Conservation (phyloP, 2,888 invertebrate species). For the Carabus problematicus region DNA sequence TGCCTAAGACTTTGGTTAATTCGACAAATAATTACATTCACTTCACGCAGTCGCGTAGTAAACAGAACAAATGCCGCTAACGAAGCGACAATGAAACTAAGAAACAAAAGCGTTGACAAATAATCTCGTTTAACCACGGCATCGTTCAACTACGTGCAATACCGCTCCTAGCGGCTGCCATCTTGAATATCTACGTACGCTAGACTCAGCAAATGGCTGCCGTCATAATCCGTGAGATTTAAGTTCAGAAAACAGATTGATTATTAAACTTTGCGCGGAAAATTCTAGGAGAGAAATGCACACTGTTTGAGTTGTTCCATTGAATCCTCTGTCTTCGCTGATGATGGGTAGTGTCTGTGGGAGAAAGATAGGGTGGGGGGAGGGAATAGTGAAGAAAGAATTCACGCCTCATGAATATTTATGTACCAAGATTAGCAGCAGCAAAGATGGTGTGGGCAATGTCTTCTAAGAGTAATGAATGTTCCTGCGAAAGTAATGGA, state of each 20-base stretch:
- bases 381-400: background rate
- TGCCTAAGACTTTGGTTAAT: background rate
- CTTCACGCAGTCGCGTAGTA: conserved; percentile 5
- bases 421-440: background rate
- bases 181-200: background rate
- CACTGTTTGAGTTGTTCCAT: background rate
- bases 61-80: conserved; percentile 18
- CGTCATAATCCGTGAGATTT: conserved; percentile 1
- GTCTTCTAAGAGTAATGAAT: background rate
- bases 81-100: conserved; percentile 15
- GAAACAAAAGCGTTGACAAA: conserved; percentile 19
- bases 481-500: background rate
- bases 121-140: conserved; percentile 14
- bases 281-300: conserved; percentile 4
- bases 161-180: background rate
- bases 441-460: too few species aligned
- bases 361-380: too few species aligned
- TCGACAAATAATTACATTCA: conserved; percentile 7
- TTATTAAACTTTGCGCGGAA: conserved; percentile 12
- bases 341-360: too few species aligned
- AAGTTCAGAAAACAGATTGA: conserved; percentile 17
- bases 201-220: background rate
- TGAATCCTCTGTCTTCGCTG: background rate
- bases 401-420: conserved; percentile 12
- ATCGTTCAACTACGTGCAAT: background rate